A percentile compares a stretch with the other conserved stretches of the same genome.
phyloP scores from a whole-genome alignment of 2,797 vertebrate species.

The Mus spretus region DNA sequence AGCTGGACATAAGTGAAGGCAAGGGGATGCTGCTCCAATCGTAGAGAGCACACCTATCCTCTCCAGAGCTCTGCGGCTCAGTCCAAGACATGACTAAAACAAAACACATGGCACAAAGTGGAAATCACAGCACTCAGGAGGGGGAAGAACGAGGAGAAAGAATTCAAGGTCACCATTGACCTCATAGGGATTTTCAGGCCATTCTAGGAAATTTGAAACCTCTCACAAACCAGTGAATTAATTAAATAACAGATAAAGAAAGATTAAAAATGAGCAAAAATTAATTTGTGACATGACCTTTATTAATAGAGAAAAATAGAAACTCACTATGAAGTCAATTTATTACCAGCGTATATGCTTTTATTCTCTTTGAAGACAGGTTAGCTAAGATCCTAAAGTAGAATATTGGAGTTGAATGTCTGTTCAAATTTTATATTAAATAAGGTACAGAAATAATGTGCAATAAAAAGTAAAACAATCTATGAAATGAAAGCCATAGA shows the following conservation, averaged over 20 bases:
- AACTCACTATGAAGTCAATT: neutral
- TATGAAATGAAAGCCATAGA: slow-evolving; percentile 36
- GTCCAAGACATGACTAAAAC: neutral
- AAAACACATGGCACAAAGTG: neutral
- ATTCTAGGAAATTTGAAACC: neutral
- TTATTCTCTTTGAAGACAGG: slow-evolving; percentile 49
- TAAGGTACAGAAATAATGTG: slow-evolving; percentile 35
- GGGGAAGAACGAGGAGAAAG: neutral
- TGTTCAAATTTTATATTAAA: slow-evolving; percentile 58
- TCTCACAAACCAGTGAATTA: neutral
- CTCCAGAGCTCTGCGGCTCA: neutral
- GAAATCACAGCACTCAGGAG: neutral
- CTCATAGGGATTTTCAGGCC: neutral
- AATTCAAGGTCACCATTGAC: neutral
- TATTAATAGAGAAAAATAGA: neutral
- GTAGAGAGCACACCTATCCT: too few relatives aligned
- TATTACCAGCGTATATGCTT: neutral
- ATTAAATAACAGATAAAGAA: neutral
- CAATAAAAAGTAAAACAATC: slow-evolving; percentile 3
- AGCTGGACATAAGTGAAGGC: neutral
- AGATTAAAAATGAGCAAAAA: slow-evolving; percentile 16
- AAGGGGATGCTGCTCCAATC: too few relatives aligned
- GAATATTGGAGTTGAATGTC: neutral
- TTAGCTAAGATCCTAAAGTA: slow-evolving; percentile 54
- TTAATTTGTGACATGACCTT: neutral